Conservation (phyloP, 2,113 vertebrate genomes). For the Microcebus ravelobensis region DNA sequence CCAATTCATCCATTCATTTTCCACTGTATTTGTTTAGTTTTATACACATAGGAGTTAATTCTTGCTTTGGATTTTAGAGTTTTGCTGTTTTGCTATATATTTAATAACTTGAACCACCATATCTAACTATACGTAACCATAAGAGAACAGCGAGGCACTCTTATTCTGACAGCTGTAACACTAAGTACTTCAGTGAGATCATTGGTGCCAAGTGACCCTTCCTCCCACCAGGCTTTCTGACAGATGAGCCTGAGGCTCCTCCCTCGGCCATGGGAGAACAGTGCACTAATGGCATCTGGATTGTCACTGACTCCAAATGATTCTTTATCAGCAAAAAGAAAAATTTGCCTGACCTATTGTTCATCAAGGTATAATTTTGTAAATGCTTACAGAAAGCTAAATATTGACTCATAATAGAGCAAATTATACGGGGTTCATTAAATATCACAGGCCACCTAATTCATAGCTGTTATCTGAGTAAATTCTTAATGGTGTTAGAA, state of each 20-base stretch:
- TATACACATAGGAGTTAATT: neutral
- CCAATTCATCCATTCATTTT: neutral
- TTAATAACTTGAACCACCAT: slow-evolving; percentile 46
- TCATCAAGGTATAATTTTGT: slow-evolving; percentile 49
- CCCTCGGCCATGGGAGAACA: slow-evolving; percentile 37
- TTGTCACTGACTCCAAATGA: slow-evolving; percentile 38
- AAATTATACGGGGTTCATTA: slow-evolving; percentile 66
- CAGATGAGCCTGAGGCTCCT: slow-evolving; percentile 53
- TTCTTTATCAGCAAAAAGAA: slow-evolving; percentile 62
- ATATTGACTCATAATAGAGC: slow-evolving; percentile 65
- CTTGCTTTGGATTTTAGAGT: neutral
- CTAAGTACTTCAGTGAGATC: slow-evolving; percentile 69
- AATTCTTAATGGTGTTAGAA: neutral
- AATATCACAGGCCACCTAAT: slow-evolving; percentile 4
- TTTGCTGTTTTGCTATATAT: slow-evolving; percentile 62
- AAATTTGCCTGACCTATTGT: neutral
- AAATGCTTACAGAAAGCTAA: slow-evolving; percentile 54
- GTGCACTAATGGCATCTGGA: slow-evolving; percentile 24
- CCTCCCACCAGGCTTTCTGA: slow-evolving; percentile 59
- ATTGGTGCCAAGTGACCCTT: slow-evolving; percentile 58
- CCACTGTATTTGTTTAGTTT: neutral
- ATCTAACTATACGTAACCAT: slow-evolving; percentile 40
- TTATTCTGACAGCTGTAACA: slow-evolving; percentile 70
- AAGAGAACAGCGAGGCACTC: slow-evolving; percentile 61
- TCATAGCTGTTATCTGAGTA: neutral